phyloP scores from a whole-genome alignment of 2,797 vertebrate genomes.

The Halcyon chelicuti region DNA sequence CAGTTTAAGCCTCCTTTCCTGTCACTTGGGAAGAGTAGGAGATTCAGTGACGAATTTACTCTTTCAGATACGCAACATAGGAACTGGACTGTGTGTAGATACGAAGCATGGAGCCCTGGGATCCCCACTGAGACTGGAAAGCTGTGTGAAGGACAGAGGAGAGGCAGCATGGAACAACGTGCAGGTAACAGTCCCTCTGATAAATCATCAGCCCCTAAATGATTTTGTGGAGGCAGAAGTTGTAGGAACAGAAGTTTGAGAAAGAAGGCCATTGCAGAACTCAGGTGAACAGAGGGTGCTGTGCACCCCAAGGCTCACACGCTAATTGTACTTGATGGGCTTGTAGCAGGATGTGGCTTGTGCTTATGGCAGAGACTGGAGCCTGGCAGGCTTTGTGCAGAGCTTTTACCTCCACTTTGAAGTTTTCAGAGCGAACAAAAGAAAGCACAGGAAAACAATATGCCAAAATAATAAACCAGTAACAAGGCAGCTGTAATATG shows the following conservation, averaged over 20 bases:
- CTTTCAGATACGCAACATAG: constrained; percentile 86
- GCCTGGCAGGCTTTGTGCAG: background rate
- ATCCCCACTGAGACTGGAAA: constrained; percentile 88
- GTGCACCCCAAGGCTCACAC: background rate
- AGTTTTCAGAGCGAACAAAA: constrained; percentile 21
- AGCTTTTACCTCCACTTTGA: constrained; percentile 28
- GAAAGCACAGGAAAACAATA: constrained; percentile 35
- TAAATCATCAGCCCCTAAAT: background rate
- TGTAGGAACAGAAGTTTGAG: background rate
- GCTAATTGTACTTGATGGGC: background rate
- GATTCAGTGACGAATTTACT: background rate
- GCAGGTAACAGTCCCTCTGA: constrained; percentile 81
- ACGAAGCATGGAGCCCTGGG: constrained; percentile 90
- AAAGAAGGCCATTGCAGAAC: background rate
- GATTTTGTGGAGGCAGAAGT: background rate
- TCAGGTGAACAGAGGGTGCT: background rate
- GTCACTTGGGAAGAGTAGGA: background rate
- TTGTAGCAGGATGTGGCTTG: background rate
- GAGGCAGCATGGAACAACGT: constrained; percentile 90
- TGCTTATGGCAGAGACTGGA: background rate
- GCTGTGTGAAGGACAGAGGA: constrained; percentile 86
- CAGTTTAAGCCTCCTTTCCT: background rate
- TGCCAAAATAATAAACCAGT: constrained; percentile 53
- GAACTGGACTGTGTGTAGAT: constrained; percentile 88
- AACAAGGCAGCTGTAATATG: constrained; percentile 53